A percentile compares a stretch with the other conserved stretches of the same genome.
These are phyloP conservation scores for Eulemur coronatus DNA, from an alignment of 2,797 vertebrate species.

Conservation along the genomic window DNA sequence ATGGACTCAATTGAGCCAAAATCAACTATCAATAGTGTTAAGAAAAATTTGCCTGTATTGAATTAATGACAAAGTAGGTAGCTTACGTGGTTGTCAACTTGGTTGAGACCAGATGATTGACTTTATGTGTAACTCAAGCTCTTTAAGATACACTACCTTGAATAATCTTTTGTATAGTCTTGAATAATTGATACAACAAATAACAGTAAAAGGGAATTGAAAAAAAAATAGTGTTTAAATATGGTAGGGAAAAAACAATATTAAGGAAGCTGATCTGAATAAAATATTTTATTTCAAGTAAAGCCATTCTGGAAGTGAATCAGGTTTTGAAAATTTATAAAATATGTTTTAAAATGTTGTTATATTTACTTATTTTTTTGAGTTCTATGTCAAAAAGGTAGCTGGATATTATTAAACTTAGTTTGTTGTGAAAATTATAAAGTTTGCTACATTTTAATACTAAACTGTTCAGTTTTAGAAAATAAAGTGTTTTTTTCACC, in stretches of 20 bases:
- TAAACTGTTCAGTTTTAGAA: neutral
- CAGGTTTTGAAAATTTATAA: neutral
- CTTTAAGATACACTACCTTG: neutral
- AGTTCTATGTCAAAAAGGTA: neutral
- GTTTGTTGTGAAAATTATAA: slow-evolving; percentile 49
- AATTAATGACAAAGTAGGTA: neutral
- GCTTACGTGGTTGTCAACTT: neutral
- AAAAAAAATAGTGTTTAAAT: neutral
- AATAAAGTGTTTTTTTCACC: neutral
- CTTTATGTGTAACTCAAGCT: neutral
- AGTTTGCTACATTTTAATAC: slow-evolving; percentile 53
- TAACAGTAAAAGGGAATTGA: neutral
- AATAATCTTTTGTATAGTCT: neutral
- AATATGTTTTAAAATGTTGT: neutral
- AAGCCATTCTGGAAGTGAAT: neutral
- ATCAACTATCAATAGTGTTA: neutral
- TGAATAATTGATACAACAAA: neutral
- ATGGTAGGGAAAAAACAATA: neutral
- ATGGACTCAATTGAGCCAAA: neutral
- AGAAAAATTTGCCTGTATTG: neutral
- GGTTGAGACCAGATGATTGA: neutral
- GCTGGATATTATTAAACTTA: neutral
- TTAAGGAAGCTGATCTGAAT: neutral
- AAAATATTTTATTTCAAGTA: neutral
- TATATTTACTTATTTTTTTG: neutral